Base-by-base conservation (phyloP, 1,140 invertebrate genomes). In the Drosophila parvula region DNA sequence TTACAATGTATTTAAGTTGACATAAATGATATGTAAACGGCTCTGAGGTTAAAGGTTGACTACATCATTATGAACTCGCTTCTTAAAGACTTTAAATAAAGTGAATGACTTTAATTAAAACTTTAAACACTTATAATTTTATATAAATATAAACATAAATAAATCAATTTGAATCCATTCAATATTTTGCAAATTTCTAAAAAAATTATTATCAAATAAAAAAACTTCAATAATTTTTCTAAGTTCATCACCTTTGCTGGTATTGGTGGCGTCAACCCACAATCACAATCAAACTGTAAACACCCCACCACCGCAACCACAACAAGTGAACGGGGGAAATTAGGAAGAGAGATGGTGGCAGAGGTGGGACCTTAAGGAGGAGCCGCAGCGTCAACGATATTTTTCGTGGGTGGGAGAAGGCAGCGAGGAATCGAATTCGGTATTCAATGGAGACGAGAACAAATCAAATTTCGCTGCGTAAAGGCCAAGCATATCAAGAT, bases 261-360 rank as follows among this genome's bases (percentile, higher is more conserved):
- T 61, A 38, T 30, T 32, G 30, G 44, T 57, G 53, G 45, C 53
- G 48, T 58, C 60, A 56, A 36, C 59, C 70, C 73, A 43, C 73
- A 58, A 81, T 78, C 69, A 28, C 60, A 76, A 88, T 79, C 65
- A 70, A 81, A 78, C 78, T 63, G 74, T 86, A 86, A 75, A 75
- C 71, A 75, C 45, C 68, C 59, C 70, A 76, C 51, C 44, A 55
- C 75, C 55, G 78, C 82, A 68, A 62, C 64, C 71, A 77, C 78
- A 78, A 63, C 77, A 84, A 74, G 80, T 82, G 79, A 61, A 69
- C 41, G 68, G 27, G 43, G 48, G 38, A 36, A 43, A 47, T 34
- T 55, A 28, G 22, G 28, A 36, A 55, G 44, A 50, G 14, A 27
- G 10, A 11, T 16, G 27, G 14, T 18, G 4, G 16, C 11, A 4